Base-by-base conservation (phyloP, 2,797 vertebrate species). In the Lepus oiostolus region DNA sequence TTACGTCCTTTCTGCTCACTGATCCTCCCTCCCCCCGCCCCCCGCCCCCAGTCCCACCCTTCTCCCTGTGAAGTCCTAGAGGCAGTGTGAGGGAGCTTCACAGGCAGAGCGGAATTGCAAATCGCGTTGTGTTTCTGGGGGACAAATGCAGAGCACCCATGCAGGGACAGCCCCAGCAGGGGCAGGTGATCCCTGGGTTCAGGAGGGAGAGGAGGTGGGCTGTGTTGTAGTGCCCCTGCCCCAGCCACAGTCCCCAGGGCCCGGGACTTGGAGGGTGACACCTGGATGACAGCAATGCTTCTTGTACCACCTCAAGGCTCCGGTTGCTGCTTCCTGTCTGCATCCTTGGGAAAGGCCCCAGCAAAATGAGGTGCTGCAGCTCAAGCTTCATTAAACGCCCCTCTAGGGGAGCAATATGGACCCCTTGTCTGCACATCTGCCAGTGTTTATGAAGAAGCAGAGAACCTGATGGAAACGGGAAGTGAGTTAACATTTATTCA, bases 131-230 rank as follows among this genome's bases (percentile, higher is more conserved):
- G 47, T 58, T 60, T 88, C 19, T 13, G 24, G 77, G 70, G 22
- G 60, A 30, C 50, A 86, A 63, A 62, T 22, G 10, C 10, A 70
- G 38, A 42, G 32, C 82, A 21, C 16, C 68, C 4, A 24, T 26
- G 82, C 63, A 76, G 26, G 38, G 26, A 42, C 35, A 80, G 60
- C 67, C 50, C 28, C n/a, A 42, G 17, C 11, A 16, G 13, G 77
- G 54, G 16, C 24, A 58, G 35, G 22, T 12, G 28, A 11, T 65
- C 3, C 4, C n/a, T 35, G 21, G 13, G 10, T 7, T 16, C 24
- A 52, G 19, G 30, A 7, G 1, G 13, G 13, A 16, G 10, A 38
- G 13, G 32, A 7, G 1, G 21, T 28, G 3, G 17, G 4, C 38
- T 58, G 54, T 38, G 28, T 21, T 77, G 74, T 13, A 12, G 32